These are phyloP conservation scores for Grapholita molesta DNA, from an alignment of 1,140 invertebrate species.

Conservation along the genomic window DNA sequence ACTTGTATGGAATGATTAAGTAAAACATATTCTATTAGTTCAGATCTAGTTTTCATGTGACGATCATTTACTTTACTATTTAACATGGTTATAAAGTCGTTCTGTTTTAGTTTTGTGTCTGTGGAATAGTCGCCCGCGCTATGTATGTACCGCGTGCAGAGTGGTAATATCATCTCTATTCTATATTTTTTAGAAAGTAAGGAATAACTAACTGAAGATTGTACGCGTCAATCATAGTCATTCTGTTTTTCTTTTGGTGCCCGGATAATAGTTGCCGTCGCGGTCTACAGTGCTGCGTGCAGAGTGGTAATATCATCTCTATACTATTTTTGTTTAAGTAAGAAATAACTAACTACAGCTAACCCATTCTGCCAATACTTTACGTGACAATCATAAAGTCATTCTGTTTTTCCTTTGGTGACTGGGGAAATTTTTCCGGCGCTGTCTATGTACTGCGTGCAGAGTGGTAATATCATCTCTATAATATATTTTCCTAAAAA, in stretches of 20 bases:
- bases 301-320: too few species aligned
- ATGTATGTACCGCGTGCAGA: conserved; percentile 91
- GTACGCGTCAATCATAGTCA: too few species aligned
- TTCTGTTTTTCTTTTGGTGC: conserved; percentile 91
- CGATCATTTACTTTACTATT: too few species aligned
- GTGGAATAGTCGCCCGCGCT: too few species aligned
- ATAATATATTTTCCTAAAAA: conserved; percentile 98
- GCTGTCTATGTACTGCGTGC: conserved; percentile 89
- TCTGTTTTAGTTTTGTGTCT: too few species aligned
- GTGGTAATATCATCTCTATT: conserved; percentile 91
- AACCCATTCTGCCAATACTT: conserved; percentile 89
- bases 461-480: conserved; percentile 93
- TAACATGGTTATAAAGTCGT: conserved; percentile 89
- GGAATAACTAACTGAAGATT: too few species aligned
- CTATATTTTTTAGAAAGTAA: conserved; percentile 97
- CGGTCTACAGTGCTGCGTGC: too few species aligned
- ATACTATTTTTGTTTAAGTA: too few species aligned
- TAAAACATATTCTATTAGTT: too few species aligned
- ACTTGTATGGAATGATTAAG: too few species aligned
- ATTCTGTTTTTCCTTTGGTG: conserved; percentile 88
- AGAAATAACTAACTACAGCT: conserved; percentile 23
- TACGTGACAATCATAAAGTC: conserved; percentile 89
- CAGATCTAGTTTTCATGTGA: too few species aligned
- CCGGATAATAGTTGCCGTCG: conserved; percentile 80
- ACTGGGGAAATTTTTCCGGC: too few species aligned